Evolutionary conservation across 2,888 invertebrate species (phyloP), one percentile per base, ranked within the genome.

Genomic region (Mythimna pallens): DNA sequence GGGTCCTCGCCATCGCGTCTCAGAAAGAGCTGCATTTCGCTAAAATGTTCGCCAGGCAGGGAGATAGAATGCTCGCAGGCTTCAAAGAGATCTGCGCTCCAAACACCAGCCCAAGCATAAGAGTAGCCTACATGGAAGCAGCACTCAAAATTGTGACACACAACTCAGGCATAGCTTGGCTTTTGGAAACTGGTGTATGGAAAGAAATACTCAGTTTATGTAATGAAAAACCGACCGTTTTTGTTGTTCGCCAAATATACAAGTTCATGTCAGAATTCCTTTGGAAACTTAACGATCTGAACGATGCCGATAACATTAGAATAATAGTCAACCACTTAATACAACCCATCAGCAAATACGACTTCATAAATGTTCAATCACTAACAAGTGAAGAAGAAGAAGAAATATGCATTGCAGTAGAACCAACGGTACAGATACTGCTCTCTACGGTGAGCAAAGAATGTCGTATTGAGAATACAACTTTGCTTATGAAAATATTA

Each of bases 171-270:
- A 90, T 97, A 47, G 93, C 96, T 43, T 98, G 97, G 97, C 93
- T 98, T 6, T 93, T 97, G n/a, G 92, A 97, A 72, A 95, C 94
- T 74, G 97, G 96, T 22, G 91, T 96, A 20, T 98, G 98, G 98
- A 96, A 95, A 75, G 96, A 97, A 83, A 96, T 98, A 43, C 92
- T 98, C 6, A 95, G 95, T 73, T 96, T 97, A 65, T 97, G 97
- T 76, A 97, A 97, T 83, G 94, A 97, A 70, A 97, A 97, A 90
- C 97, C 97, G 76, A 98, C 98, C 0, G 94, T 98, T 57, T 98
- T 98, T 88, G 97, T 98, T 14, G 96, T 97, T 0, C 96, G 97
- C 55, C 97, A 98, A 88, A 97, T 97, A 10, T 97, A 97, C 70
- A 96, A 97, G 73, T 97, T 98, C 85, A 93, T 98, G 25, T 96